Conservation (phyloP, 2,797 vertebrate genomes). For the Dallia pectoralis region DNA sequence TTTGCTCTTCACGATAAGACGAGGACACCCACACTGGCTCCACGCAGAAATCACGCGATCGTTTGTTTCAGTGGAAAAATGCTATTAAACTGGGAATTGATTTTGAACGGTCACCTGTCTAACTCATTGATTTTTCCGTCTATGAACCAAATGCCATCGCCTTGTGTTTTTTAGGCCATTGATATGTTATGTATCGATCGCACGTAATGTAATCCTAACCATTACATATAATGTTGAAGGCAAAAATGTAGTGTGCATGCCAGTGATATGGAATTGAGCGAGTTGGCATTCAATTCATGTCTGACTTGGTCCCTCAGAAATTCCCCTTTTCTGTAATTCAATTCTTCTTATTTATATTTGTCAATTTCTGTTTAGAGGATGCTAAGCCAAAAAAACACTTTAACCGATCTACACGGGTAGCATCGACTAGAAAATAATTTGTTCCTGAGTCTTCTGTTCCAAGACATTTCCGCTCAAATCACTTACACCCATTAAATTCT, state of each 20-base stretch:
- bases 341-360: constrained; percentile 27
- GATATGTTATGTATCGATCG: constrained; percentile 38
- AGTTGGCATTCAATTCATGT: constrained; percentile 27
- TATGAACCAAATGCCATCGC: constrained; percentile 22
- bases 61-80: constrained; percentile 14
- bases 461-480: too few species aligned
- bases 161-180: constrained; percentile 13
- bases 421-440: constrained; percentile 11
- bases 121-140: background rate
- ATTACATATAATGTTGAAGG: constrained; percentile 32
- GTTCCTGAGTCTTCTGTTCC: too few species aligned
- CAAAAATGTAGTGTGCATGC: constrained; percentile 21
- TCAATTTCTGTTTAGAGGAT: constrained; percentile 30
- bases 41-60: constrained; percentile 41
- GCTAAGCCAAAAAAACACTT: constrained; percentile 24
- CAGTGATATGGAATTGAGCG: constrained; percentile 18
- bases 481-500: too few species aligned
- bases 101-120: constrained; percentile 27
- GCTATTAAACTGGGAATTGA: constrained; percentile 41
- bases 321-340: constrained; percentile 8
- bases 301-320: constrained; percentile 14
- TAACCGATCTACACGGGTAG: constrained; percentile 26
- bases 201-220: constrained; percentile 21
- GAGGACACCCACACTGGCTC: constrained; percentile 45
- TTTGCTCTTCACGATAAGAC: constrained; percentile 11